These are phyloP conservation scores for Tylochromis polylepis DNA, from an alignment of 2,113 vertebrate species.

Conservation along the genomic window DNA sequence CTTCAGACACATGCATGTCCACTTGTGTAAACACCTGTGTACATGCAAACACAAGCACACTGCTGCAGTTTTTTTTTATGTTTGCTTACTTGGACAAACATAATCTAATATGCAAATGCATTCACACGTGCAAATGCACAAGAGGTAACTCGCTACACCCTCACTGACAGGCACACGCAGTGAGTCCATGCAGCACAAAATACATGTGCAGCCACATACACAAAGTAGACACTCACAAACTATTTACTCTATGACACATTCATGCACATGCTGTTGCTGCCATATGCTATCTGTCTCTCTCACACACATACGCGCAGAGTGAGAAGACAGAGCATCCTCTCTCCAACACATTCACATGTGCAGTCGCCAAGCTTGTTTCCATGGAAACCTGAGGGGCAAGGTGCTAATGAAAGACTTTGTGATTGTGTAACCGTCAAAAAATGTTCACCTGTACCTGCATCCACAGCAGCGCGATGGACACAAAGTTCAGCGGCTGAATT, in stretches of 20 bases:
- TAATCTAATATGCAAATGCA: slow-evolving; percentile 15
- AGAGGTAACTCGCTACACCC: background rate
- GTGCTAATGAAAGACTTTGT: slow-evolving; percentile 55
- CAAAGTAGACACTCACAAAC: background rate
- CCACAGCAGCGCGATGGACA: background rate
- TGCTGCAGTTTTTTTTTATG: background rate
- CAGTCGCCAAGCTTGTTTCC: slow-evolving; percentile 58
- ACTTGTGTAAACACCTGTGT: background rate
- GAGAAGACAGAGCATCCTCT: slow-evolving; percentile 26
- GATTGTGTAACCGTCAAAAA: slow-evolving; percentile 33
- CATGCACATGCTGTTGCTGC: slow-evolving; percentile 21
- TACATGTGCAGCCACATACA: background rate
- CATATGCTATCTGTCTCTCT: slow-evolving; percentile 33
- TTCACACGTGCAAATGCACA: slow-evolving; percentile 11
- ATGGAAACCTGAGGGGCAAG: slow-evolving; percentile 57
- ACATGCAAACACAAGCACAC: slow-evolving; percentile 6
- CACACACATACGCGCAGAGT: background rate
- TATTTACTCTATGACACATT: slow-evolving; percentile 9
- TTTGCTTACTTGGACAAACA: slow-evolving; percentile 9
- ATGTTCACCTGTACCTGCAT: slow-evolving; percentile 24
- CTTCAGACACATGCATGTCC: background rate
- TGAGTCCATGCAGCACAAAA: background rate
- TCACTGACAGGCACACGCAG: background rate
- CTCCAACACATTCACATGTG: slow-evolving; percentile 24
- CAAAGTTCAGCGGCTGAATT: background rate